A percentile compares a stretch with the other conserved stretches of the same genome.
Conservation (phyloP, 37 sponge, comb jelly and placozoan genomes). For the Trichoplax adhaerens region DNA sequence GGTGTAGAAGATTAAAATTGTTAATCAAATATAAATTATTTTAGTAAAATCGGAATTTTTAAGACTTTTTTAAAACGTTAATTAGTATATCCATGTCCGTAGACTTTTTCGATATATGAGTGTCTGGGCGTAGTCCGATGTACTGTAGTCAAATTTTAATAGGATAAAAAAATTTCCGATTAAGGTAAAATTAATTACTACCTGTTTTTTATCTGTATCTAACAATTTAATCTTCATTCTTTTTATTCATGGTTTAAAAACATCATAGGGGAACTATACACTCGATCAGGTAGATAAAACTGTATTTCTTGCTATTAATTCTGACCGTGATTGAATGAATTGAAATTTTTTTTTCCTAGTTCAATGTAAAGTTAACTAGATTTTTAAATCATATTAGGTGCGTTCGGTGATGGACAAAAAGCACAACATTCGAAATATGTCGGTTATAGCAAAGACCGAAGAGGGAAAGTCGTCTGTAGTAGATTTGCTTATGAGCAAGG, state of each 20-base stretch:
- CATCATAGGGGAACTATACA: conserved; percentile 66
- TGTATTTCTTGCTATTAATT: neutral
- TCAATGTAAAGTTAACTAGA: neutral
- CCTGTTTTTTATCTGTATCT: too few species aligned
- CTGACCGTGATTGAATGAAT: conserved; percentile 4
- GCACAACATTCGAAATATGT: conserved; percentile 98
- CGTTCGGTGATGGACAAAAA: conserved; percentile 98
- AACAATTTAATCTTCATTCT: too few species aligned
- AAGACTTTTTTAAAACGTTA: too few species aligned
- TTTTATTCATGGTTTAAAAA: neutral
- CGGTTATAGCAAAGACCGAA: conserved; percentile 97
- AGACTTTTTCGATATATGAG: too few species aligned
- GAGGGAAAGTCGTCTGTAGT: conserved; percentile 97
- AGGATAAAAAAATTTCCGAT: too few species aligned
- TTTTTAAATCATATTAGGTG: conserved; percentile 24
- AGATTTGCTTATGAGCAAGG: conserved; percentile 91
- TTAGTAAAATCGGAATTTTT: too few species aligned
- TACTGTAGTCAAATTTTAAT: too few species aligned
- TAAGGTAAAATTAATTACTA: too few species aligned
- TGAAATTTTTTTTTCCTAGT: neutral
- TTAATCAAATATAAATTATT: too few species aligned
- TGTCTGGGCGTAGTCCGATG: too few species aligned
- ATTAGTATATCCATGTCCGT: too few species aligned
- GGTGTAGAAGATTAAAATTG: too few species aligned
- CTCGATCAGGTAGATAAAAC: conserved; percentile 61